Evolutionary conservation across 23 tunicate species (phyloP).

Genomic region (Halocynthia roretzi): DNA sequence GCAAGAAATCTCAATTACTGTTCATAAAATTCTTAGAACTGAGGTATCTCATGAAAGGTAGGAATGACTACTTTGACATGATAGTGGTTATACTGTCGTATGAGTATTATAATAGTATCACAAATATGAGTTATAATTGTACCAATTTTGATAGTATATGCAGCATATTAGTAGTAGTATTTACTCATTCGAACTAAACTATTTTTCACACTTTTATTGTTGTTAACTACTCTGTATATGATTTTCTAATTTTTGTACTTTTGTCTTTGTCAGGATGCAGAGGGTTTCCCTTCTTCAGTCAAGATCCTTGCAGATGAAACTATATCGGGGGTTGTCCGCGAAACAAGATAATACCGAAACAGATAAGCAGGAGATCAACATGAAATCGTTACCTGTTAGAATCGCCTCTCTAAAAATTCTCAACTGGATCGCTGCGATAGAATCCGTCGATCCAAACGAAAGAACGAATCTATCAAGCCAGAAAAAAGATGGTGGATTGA

Average conservation of each 20-base stretch:
- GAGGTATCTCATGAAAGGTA: conserved; percentile 8
- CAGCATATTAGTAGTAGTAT: no score
- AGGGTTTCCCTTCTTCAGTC: conserved; percentile 2
- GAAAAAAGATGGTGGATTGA: not conserved
- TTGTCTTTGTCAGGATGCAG: conserved; percentile 5
- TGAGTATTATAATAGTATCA: no score
- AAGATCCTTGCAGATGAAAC: not conserved
- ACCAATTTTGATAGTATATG: no score
- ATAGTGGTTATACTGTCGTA: no score
- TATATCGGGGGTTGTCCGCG: not conserved
- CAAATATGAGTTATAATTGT: no score
- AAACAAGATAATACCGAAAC: not conserved
- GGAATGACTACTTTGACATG: no score
- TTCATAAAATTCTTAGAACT: not conserved
- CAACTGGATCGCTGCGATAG: conserved; percentile 18
- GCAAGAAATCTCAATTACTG: conserved; percentile 4
- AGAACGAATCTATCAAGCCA: not conserved
- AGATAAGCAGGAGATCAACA: not conserved
- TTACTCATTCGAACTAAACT: no score
- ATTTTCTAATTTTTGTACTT: no score
- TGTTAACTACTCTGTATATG: no score
- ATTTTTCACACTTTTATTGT: no score
- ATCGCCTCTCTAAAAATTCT: conserved; percentile 7
- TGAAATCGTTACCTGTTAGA: not conserved
- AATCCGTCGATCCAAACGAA: conserved; percentile 3